Base-by-base conservation (phyloP, 2,797 vertebrate species). In the Darevskia mixta region DNA sequence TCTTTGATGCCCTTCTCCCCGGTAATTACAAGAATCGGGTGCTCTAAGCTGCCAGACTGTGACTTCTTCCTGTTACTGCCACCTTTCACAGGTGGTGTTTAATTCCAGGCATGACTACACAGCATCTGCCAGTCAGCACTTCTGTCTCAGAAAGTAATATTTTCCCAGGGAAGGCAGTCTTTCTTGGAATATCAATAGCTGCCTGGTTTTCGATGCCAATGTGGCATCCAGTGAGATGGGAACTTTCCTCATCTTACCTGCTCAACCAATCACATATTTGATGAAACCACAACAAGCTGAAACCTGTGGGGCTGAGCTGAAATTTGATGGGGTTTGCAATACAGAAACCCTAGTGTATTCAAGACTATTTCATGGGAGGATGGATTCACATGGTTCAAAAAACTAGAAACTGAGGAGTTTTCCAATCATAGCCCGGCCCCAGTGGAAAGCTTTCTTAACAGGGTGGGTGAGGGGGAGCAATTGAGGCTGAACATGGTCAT, bases 71-170 rank as follows among this genome's bases (percentile, higher is more conserved):
- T 92, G 87, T 84, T 92, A 86, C 66, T 20, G 35, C 8, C 69
- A 69, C 43, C 0, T 0, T 76, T 79, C 83, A 88, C 72, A 89
- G 55, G 64, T 73, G 27, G 1, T 84, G 27, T 88, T 92, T 92
- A 90, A 85, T 88, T 85, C 83, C 55, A 88, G 69, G 87, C 82
- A 38, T 55, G 45, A 67, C 66, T 76, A 86, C 17, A 1, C 10
- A 49, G 88, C 29, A 79, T 91, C 45, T 88, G 0, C 17, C 71
- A 83, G 61, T 90, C 79, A 91, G 84, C 86, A 89, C 0, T n/a
- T 94, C 55, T 87, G 17, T 81, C 87, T 87, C 87, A 43, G 75
- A 83, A 93, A 93, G 25, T 85, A 87, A 86, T 38, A 72, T 90
- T 90, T 90, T 82, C 0, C 0, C n/a, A 89, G 69, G 76, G 11